Conservation (phyloP, 2,113 vertebrate genomes). For the Telmatochromis brachygnathus region DNA sequence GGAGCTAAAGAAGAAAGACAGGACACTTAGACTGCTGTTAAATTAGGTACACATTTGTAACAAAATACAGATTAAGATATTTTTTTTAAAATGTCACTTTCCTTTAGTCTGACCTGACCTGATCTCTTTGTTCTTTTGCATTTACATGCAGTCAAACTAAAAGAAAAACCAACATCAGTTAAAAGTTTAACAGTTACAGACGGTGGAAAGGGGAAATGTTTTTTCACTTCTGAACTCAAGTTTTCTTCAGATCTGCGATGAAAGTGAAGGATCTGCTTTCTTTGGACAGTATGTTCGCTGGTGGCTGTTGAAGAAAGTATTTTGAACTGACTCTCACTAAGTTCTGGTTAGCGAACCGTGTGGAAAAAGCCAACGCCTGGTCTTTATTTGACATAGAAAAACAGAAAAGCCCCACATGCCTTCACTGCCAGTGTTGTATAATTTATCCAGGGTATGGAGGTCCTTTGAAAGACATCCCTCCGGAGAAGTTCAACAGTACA, state of each 20-base stretch:
- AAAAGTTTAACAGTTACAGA: neutral
- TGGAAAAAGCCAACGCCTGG: neutral
- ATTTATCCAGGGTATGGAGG: conserved; percentile 79
- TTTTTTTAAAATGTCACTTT: neutral
- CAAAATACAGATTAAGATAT: neutral
- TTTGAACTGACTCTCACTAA: neutral
- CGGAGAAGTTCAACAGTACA: conserved; percentile 90
- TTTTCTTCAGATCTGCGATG: neutral
- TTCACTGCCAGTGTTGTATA: neutral
- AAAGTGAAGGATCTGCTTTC: neutral
- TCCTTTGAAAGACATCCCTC: conserved; percentile 88
- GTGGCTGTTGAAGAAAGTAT: neutral
- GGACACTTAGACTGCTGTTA: neutral
- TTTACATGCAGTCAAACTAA: neutral
- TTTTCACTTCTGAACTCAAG: neutral
- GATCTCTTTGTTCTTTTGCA: neutral
- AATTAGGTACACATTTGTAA: neutral
- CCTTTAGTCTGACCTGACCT: neutral
- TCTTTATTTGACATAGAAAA: neutral
- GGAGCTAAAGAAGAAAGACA: neutral
- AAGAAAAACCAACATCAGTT: fast-evolving
- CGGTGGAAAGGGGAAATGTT: fast-evolving
- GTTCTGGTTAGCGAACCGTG: neutral
- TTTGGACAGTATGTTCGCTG: neutral
- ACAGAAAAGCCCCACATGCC: neutral